Conservation (phyloP, 2,888 invertebrate genomes). For the Leucophenga maculata region DNA sequence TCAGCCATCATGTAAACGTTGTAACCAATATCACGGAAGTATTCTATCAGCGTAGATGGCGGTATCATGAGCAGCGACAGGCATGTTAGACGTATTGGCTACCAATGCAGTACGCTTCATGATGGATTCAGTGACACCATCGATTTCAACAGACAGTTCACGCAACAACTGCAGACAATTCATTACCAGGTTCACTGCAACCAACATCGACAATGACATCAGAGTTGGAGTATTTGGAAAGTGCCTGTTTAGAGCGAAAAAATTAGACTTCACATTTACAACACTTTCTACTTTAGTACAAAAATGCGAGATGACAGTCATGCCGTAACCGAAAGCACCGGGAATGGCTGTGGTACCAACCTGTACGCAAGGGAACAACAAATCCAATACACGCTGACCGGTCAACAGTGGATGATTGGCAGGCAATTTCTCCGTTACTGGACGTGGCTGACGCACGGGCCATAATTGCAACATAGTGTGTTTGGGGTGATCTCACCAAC, state of each 20-base stretch:
- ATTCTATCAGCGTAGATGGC: slow-evolving; percentile 99
- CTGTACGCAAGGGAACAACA: slow-evolving; percentile 98
- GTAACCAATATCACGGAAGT: slow-evolving; percentile 99
- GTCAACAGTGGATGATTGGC: slow-evolving; percentile 98
- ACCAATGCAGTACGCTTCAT: slow-evolving; percentile 99
- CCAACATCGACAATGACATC: slow-evolving; percentile 99
- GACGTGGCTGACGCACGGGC: slow-evolving; percentile 98
- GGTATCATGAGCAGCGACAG: slow-evolving; percentile 99
- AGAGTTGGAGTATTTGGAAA: slow-evolving; percentile 99
- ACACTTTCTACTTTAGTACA: slow-evolving; percentile 10
- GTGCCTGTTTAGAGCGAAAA: slow-evolving; percentile 76
- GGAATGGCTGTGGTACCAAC: slow-evolving; percentile 99
- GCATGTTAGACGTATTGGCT: slow-evolving; percentile 99
- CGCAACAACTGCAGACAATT: slow-evolving; percentile 99
- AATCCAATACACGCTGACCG: slow-evolving; percentile 97
- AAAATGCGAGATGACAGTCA: slow-evolving; percentile 94
- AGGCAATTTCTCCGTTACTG: slow-evolving; percentile 96
- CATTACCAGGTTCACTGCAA: slow-evolving; percentile 99
- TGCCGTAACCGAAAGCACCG: slow-evolving; percentile 99
- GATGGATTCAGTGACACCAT: slow-evolving; percentile 96
- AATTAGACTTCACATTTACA: neutral
- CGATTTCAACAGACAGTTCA: slow-evolving; percentile 97
- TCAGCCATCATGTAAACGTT: slow-evolving; percentile 99
- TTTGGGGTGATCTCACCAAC: slow-evolving; percentile 93
- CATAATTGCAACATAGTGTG: slow-evolving; percentile 99